Conservation (phyloP, 2,797 vertebrate species). For the Loris lydekkerianus region DNA sequence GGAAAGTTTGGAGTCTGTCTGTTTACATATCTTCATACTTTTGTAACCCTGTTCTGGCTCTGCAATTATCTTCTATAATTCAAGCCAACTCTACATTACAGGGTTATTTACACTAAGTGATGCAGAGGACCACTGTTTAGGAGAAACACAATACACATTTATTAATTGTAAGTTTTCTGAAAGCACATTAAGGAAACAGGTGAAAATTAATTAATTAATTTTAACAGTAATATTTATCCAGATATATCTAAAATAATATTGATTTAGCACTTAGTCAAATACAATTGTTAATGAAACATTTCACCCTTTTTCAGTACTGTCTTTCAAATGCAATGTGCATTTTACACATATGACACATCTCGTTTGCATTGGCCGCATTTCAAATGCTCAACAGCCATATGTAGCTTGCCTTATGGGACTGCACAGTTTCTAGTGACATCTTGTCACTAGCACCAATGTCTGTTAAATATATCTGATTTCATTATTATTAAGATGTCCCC, state of each 20-base stretch:
- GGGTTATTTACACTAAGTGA: not conserved
- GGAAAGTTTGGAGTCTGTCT: not conserved
- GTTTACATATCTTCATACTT: not conserved
- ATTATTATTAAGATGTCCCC: slow-evolving; percentile 61
- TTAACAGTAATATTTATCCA: not conserved
- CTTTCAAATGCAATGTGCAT: not conserved
- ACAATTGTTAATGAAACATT: not conserved
- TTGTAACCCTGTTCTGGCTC: not conserved
- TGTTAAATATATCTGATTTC: slow-evolving; percentile 57
- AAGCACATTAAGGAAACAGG: not conserved
- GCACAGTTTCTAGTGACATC: not conserved
- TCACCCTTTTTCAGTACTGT: not conserved
- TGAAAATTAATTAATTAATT: not conserved
- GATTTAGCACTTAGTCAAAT: not conserved
- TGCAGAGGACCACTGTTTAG: not conserved
- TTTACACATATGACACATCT: rapidly evolving
- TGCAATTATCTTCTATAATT: not conserved
- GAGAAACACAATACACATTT: not conserved
- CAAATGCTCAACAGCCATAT: rapidly evolving
- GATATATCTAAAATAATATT: not conserved
- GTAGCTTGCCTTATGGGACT: not conserved
- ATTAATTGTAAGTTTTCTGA: not conserved
- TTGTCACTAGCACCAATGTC: not conserved
- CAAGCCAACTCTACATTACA: not conserved
- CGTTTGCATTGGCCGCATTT: not conserved